These are phyloP conservation scores for Bos indicus DNA, from an alignment of 2,113 vertebrate genomes.

Conservation along the genomic window DNA sequence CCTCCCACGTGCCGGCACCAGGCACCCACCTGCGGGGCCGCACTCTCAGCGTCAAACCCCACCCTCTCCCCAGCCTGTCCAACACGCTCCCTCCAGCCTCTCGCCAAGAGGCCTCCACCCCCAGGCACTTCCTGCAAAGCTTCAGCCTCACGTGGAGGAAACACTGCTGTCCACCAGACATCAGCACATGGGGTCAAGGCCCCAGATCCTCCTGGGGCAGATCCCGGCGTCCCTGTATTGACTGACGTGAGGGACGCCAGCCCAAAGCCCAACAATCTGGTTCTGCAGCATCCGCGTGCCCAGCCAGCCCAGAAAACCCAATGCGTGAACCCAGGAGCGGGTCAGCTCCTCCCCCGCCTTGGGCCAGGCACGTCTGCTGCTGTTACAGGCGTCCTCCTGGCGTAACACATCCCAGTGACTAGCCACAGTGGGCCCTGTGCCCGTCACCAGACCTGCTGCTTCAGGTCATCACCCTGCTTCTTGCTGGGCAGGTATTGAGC, in stretches of 20 bases:
- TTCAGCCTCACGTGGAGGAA: accelerated
- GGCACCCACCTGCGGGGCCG: no score
- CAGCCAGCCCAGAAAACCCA: not conserved
- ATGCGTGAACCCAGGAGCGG: not conserved
- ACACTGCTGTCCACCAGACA: accelerated
- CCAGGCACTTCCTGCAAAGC: not conserved
- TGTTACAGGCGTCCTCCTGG: not conserved
- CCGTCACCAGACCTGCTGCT: not conserved
- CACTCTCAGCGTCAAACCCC: no score
- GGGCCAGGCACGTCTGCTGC: not conserved
- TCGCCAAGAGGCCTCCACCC: not conserved
- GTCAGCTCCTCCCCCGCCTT: accelerated
- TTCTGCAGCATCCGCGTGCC: not conserved
- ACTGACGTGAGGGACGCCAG: not conserved
- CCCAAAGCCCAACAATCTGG: not conserved
- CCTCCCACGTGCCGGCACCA: accelerated
- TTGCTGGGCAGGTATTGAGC: not conserved
- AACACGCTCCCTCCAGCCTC: not conserved
- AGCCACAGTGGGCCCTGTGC: not conserved
- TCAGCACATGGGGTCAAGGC: not conserved
- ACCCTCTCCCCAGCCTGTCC: not conserved
- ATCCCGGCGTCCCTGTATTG: not conserved
- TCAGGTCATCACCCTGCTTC: not conserved
- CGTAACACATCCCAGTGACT: not conserved
- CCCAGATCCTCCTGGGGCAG: not conserved